Evolutionary conservation across 2,797 vertebrate species (phyloP), one percentile per base, ranked within the genome.

Genomic region (Xiphophorus birchmanni): DNA sequence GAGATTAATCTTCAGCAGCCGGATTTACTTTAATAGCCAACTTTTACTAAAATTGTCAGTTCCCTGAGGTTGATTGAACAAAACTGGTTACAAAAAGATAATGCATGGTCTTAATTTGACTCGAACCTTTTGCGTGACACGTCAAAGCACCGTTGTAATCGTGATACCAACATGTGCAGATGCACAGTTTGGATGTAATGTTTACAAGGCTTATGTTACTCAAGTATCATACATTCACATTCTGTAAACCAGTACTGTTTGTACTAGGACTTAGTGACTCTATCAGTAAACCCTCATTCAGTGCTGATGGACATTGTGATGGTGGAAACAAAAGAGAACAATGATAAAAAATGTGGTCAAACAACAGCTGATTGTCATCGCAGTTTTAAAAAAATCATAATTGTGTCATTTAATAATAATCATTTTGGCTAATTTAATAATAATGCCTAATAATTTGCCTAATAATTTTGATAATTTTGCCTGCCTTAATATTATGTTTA

Each of bases 1-100:
- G 67, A 76, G 54, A 81, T 80, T 82, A 21, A 75, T 75, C 77
- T 77, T 85, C 26, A 73, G 9, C 44, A 18, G 74, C 47, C 67
- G 74, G 29, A 77, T 84, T 84, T 74, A 50, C 29, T 18, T 77
- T 17, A 74, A 75, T 37, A 7, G 52, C 37, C 54, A 79, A 87
- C 48, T 37, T 52, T 56, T 8, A 73, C 42, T 48, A 48, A 32
- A 17, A 69, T 48, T 40, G 37, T 58, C 77, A 65, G 17, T 26
- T 50, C 23, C 40, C 75, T 37, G 47, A 54, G 4, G 72, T 74
- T 80, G 37, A n/a, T 74, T n/a, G 37, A 18, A 18, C 44, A 21
- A 37, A 45, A 44, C 73, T 81, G 52, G 23, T 81, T 72, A 40
- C 47, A 40, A 69, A 77, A 26, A 50, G 45, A 37, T 40, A 44